A percentile compares a stretch with the other conserved stretches of the same genome.
phyloP scores from a whole-genome alignment of 2,888 invertebrate species.

The Phyllotreta striolata region DNA sequence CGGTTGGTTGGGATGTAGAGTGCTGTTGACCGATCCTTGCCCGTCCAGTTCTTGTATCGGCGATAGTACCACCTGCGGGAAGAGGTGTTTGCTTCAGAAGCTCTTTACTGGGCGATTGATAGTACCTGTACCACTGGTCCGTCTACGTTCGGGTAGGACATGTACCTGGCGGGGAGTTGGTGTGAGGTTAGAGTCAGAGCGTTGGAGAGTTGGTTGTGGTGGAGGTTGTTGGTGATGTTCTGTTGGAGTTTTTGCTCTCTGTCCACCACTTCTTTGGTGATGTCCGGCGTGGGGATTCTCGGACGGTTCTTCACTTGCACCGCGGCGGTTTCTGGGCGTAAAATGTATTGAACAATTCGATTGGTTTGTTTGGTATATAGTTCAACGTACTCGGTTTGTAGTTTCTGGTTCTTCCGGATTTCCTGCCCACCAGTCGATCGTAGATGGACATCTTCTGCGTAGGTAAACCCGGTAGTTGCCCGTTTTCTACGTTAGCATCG shows the following conservation, averaged over 20 bases:
- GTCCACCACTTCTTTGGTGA: constrained; percentile 80
- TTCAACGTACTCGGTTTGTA: constrained; percentile 43
- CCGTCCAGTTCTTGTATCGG: constrained; percentile 87
- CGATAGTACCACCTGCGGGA: constrained; percentile 74
- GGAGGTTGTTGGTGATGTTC: constrained; percentile 54
- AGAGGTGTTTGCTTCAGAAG: neutral
- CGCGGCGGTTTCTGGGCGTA: constrained; percentile 69
- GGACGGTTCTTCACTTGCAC: constrained; percentile 80
- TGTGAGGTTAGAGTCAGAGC: constrained; percentile 73
- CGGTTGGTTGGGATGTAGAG: constrained; percentile 74
- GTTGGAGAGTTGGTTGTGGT: constrained; percentile 54
- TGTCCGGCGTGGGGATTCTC: constrained; percentile 89
- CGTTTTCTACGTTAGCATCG: constrained; percentile 65
- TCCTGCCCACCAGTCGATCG: constrained; percentile 82
- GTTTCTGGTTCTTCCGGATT: constrained; percentile 70
- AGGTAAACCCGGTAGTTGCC: constrained; percentile 64
- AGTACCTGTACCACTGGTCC: constrained; percentile 79
- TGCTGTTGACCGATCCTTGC: constrained; percentile 74
- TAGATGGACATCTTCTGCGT: constrained; percentile 80
- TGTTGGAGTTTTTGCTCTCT: constrained; percentile 70
- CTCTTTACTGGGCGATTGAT: neutral
- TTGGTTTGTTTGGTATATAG: neutral
- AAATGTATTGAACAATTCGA: neutral
- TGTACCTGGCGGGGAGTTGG: constrained; percentile 60
- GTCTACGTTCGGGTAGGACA: constrained; percentile 65